Evolutionary conservation across 2,113 vertebrate species (phyloP).

Genomic region (Callipepla californica): DNA sequence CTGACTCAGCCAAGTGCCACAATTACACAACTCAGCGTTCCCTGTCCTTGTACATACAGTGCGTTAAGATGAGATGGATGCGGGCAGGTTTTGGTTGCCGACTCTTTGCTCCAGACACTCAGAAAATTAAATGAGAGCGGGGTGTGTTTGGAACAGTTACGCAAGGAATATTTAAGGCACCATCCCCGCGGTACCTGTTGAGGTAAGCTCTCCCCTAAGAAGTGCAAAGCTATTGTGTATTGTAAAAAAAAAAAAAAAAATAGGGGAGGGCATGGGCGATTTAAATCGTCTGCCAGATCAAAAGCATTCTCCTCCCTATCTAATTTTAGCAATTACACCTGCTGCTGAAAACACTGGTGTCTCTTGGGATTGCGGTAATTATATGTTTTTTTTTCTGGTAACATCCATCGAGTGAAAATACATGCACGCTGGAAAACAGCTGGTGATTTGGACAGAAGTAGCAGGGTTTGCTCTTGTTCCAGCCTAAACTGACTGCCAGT

Average conservation of each 20-base stretch:
- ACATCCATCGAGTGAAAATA: background rate
- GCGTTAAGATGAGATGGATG: background rate
- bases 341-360: background rate
- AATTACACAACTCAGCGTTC: constrained; percentile 10
- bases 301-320: background rate
- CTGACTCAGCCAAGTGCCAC: constrained; percentile 30
- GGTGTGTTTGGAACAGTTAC: background rate
- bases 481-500: background rate
- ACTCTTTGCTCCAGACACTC: background rate
- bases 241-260: background rate
- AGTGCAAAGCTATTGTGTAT: background rate
- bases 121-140: background rate
- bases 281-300: background rate
- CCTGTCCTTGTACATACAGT: background rate
- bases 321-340: background rate
- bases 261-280: background rate
- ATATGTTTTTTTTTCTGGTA: background rate
- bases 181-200: background rate
- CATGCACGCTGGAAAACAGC: background rate
- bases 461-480: background rate
- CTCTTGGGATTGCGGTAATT: background rate
- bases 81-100: background rate
- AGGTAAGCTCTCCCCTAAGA: background rate
- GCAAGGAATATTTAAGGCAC: background rate
- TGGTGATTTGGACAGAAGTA: background rate